A percentile compares a stretch with the other conserved stretches of the same genome.
Conservation (phyloP, 2,113 vertebrate genomes). For the Malurus cyaneus region DNA sequence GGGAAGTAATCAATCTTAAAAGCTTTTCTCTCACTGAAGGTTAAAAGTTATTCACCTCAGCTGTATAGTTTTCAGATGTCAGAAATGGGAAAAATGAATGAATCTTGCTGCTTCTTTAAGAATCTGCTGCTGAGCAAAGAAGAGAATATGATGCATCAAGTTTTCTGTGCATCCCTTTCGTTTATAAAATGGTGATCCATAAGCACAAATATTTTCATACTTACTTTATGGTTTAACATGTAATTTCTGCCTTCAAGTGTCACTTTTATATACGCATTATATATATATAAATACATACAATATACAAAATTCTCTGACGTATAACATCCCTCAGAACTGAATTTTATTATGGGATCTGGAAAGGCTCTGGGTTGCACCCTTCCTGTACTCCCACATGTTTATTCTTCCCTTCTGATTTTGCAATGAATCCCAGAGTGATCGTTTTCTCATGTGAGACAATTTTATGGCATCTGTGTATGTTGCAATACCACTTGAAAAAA, state of each 20-base stretch:
- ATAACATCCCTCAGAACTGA: neutral
- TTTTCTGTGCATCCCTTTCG: neutral
- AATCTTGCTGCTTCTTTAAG: neutral
- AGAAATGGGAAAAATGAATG: neutral
- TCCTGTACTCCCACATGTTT: conserved; percentile 5
- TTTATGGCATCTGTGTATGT: neutral
- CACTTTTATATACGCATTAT: neutral
- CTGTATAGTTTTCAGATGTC: neutral
- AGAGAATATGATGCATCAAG: neutral
- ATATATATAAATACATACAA: neutral
- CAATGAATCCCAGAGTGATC: neutral
- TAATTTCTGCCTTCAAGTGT: neutral
- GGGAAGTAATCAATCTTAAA: neutral
- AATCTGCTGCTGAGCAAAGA: neutral
- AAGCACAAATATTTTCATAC: neutral
- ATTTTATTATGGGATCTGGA: neutral
- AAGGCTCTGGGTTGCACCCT: neutral
- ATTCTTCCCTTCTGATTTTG: neutral
- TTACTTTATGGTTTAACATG: neutral
- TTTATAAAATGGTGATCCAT: neutral
- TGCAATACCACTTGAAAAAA: neutral
- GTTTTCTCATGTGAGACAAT: neutral
- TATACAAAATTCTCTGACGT: neutral
- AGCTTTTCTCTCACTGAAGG: neutral
- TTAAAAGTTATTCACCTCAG: neutral